Base-by-base conservation (phyloP, 2,797 vertebrate species). In the Peromyscus melanophrys region DNA sequence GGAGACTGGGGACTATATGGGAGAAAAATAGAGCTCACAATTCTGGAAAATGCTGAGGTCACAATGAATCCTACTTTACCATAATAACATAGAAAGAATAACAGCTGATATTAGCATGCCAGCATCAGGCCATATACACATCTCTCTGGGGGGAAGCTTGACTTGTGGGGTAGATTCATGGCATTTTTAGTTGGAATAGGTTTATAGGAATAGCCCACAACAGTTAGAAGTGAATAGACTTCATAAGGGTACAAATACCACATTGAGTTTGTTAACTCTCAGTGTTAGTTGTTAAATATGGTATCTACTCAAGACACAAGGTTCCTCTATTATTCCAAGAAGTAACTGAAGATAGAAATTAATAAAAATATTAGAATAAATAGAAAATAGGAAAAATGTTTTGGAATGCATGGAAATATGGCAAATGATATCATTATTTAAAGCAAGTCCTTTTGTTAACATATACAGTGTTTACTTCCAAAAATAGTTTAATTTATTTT, bases 401-500 rank as follows among this genome's bases (percentile, higher is more conserved):
- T 84, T 52, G 43, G 81, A 95, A 95, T 90, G 10, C 6, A 52
- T 34, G 23, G 94, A 92, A 93, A n/a, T 78, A 55, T 73, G 40
- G 9, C 27, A 95, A 90, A 23, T 59, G 29, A 31, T 89, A 4
- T 12, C 1, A 59, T n/a, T 43, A 65, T 55, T 43, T 75, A 67
- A 67, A 55, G 29, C 13, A 43, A 63, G 40, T 65, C 1, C 43
- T 61, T 97, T 77, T 92, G 19, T 55, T 89, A 91, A 43, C 27
- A 89, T 85, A 71, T 40, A 86, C 4, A 67, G 17, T 75, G 14
- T 69, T 90, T 92, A 85, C 2, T 55, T 5, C 27, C 16, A 43
- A 40, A 21, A 40, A 57, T 4, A 0, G 5, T 84, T 80, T 25
- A 83, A 73, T 89, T 55, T 67, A 71, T 69, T 63, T 16, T 14